Conservation (phyloP, 2,888 invertebrate genomes). For the Phyto melanocephala region DNA sequence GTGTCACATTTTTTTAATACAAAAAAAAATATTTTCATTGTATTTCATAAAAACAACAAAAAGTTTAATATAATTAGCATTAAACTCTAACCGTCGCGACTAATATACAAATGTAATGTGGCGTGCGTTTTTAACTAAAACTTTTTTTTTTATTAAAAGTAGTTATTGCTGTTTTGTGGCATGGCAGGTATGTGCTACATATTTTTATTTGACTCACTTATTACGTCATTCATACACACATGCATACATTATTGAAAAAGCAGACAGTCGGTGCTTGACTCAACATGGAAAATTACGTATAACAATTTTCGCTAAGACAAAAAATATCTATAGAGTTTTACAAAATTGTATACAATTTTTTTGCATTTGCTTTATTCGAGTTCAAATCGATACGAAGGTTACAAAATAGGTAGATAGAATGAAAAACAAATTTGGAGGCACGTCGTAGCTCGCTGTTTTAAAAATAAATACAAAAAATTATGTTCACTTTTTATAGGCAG, state of each 20-base stretch:
- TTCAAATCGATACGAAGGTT: slow-evolving; percentile 17
- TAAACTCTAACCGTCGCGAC: no score
- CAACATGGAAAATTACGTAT: background rate
- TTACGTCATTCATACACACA: slow-evolving; percentile 29
- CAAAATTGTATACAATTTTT: background rate
- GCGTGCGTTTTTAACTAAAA: background rate
- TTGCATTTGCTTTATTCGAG: background rate
- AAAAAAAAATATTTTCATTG: no score
- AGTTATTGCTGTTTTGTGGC: background rate
- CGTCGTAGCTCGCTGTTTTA: slow-evolving; percentile 12
- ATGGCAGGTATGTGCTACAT: background rate
- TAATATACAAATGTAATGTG: background rate
- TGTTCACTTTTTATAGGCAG: slow-evolving; percentile 39
- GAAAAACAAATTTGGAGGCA: slow-evolving; percentile 42
- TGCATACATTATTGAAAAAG: background rate
- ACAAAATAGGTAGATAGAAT: background rate
- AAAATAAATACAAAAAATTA: background rate
- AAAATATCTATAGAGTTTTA: background rate
- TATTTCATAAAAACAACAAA: no score
- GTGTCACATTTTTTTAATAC: no score
- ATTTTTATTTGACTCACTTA: slow-evolving; percentile 7
- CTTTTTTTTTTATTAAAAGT: background rate
- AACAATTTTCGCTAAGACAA: background rate
- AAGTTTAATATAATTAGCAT: no score
- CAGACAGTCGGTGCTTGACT: background rate